Evolutionary conservation across 2,888 invertebrate species (phyloP), one percentile per base, ranked within the genome.

Genomic region (Linnaemya vulpina): DNA sequence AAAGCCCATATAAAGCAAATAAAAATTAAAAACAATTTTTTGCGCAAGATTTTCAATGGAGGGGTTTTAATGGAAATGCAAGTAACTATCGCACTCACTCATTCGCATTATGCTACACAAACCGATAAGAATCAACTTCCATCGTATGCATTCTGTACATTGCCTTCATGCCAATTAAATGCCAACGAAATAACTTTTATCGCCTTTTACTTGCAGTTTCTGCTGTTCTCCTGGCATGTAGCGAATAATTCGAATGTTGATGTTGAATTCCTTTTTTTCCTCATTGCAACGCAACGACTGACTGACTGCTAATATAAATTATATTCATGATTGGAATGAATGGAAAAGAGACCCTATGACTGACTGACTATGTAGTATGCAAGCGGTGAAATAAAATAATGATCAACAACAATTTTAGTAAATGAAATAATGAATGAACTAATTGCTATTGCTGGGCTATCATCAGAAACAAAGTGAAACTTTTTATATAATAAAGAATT

Each of bases 211-310:
- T 49, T 73, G 53, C 86, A 79, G 3, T 49, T 68, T 70, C 49
- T 63, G 78, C 87, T 89, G 89, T 20, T 62, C 77, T 85, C 89
- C 89, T 88, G 84, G 70, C 87, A 74, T 65, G 87, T 78, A 83
- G 86, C 87, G 88, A 88, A 89, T 89, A 89, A 89, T 88, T 89
- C 88, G 87, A 88, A 89, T 88, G 88, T 87, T 88, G 86, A 74
- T 78, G 77, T 84, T 77, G 77, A 76, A 75, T 63, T 63, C 17
- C 46, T 68, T 22, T 53, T 22, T 20, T 38, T 49, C 15, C 20
- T 53, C 53, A 71, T 22, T 51, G 49, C 51, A 1, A 30, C n/a
- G 13, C 58, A 5, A 30, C 2, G 30, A 30, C 30, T 30, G 30
- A 30, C 30, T 30, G 30, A 30, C 2, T 30, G 30, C 38, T 38